phyloP scores from a whole-genome alignment of 2,797 vertebrate species.

The Myotis daubentonii region DNA sequence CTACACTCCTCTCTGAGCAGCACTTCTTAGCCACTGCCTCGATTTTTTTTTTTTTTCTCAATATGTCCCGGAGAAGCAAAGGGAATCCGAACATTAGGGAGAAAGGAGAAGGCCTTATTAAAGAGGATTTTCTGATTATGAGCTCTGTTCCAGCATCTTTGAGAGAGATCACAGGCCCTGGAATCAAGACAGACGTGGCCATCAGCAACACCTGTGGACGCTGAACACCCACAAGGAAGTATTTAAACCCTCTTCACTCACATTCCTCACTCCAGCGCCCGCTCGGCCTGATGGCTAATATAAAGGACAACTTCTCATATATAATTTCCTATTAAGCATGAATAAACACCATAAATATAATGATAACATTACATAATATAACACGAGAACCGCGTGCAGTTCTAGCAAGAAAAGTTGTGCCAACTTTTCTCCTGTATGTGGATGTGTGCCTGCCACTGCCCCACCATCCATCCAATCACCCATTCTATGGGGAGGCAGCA shows the following conservation, averaged over 20 bases:
- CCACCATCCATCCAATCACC: not conserved
- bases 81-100: not conserved
- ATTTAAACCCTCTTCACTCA: not conserved
- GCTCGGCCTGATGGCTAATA: not conserved
- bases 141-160: not conserved
- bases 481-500: not conserved
- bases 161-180: not conserved
- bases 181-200: not conserved
- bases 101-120: not conserved
- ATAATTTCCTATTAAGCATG: not conserved
- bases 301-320: not conserved
- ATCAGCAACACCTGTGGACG: not conserved
- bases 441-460: not conserved
- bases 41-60: not conserved
- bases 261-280: not conserved
- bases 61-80: not conserved
- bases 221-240: not conserved
- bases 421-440: not conserved
- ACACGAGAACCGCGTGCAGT: not conserved
- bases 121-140: not conserved
- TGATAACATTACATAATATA: not conserved
- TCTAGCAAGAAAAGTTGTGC: constrained; percentile 21
- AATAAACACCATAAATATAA: not conserved
- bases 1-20: not conserved
- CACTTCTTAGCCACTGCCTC: constrained; percentile 40